Percentiles rank a stretch among this genome's conserved stretches.
Conservation (phyloP, 2,797 vertebrate species). For the Argya squamiceps region DNA sequence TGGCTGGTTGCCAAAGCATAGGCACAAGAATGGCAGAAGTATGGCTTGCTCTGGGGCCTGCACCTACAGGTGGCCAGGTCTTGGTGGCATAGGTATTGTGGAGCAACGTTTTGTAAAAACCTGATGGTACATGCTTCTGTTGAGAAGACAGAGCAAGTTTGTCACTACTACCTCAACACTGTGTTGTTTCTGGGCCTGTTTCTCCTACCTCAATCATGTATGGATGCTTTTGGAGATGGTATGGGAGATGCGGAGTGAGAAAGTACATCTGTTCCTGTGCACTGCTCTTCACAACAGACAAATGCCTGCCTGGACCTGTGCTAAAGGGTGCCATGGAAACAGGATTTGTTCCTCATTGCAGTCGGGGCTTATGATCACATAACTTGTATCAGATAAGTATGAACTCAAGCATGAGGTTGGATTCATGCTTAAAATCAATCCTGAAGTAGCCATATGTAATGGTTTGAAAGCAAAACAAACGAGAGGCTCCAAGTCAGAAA, state of each 20-base stretch:
- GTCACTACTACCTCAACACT: accelerated
- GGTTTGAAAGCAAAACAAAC: too few relatives aligned
- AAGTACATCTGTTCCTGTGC: background rate
- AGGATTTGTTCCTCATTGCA: background rate
- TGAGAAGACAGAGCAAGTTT: background rate
- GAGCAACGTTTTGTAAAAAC: background rate
- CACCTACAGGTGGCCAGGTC: background rate
- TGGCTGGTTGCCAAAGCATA: background rate
- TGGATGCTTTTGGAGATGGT: background rate
- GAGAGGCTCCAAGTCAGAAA: too few relatives aligned
- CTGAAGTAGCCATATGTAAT: background rate
- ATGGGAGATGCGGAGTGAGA: background rate
- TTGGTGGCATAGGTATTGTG: background rate
- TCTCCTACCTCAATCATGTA: accelerated
- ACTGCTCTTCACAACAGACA: background rate
- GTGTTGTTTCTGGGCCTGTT: background rate
- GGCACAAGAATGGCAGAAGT: background rate
- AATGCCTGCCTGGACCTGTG: background rate
- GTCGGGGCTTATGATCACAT: background rate
- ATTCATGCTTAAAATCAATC: background rate
- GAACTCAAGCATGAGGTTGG: background rate
- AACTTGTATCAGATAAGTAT: background rate
- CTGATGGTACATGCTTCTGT: background rate
- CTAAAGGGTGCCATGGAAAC: background rate
- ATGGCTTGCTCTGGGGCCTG: background rate